phyloP scores from a whole-genome alignment of 2,113 vertebrate species.

The Rhinopomastus cyanomelas region DNA sequence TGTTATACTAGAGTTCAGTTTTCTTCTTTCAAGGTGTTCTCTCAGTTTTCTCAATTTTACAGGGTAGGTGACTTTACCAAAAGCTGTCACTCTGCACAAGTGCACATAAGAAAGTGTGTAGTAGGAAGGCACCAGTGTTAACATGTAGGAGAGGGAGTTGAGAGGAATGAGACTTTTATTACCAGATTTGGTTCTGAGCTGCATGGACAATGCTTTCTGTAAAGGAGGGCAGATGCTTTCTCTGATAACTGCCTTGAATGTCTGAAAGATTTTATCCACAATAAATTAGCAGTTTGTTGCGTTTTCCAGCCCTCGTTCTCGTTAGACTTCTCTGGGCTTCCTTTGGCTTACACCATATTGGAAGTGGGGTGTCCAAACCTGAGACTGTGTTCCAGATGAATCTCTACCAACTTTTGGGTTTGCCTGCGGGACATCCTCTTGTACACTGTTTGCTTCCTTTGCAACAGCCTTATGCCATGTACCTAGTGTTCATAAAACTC shows the following conservation, averaged over 20 bases:
- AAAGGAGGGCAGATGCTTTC: background rate
- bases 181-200: background rate
- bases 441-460: background rate
- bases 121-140: background rate
- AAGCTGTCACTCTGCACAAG: slow-evolving; percentile 12
- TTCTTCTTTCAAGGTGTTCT: slow-evolving; percentile 25
- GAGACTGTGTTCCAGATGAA: background rate
- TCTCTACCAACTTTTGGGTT: background rate
- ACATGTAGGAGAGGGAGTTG: background rate
- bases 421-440: background rate
- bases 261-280: background rate
- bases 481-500: background rate
- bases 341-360: background rate
- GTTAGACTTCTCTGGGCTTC: background rate
- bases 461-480: background rate
- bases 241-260: background rate
- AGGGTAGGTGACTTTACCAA: slow-evolving; percentile 20
- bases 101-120: background rate
- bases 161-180: background rate
- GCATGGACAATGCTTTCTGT: background rate
- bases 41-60: slow-evolving; percentile 48
- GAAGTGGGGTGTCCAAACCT: background rate
- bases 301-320: background rate
- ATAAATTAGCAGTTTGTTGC: background rate
- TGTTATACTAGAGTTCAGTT: slow-evolving; percentile 16